A percentile compares a stretch with the other conserved stretches of the same genome.
Evolutionary conservation across 2,113 vertebrate genomes (phyloP).

Genomic region (Upupa epops): DNA sequence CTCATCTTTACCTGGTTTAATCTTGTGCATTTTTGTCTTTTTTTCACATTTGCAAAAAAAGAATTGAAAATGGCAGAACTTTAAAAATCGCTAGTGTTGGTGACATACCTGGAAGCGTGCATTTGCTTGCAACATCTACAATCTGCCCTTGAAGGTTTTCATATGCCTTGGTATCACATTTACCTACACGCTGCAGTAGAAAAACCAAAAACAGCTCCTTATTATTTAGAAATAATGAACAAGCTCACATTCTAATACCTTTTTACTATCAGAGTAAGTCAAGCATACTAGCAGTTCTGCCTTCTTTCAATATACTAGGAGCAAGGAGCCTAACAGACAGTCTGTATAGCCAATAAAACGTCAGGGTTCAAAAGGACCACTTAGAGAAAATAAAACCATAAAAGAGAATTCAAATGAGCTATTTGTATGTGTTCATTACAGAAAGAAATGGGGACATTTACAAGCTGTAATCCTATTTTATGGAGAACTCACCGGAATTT

Average conservation of each 20-base stretch:
- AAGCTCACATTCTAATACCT: background rate
- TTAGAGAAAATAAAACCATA: background rate
- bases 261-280: background rate
- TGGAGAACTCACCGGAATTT: background rate
- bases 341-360: background rate
- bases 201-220: background rate
- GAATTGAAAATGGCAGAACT: background rate
- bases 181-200: slow-evolving; percentile 69
- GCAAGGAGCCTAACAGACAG: background rate
- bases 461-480: background rate
- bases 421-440: background rate
- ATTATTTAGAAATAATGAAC: background rate
- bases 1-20: background rate
- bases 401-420: background rate
- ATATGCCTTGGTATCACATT: slow-evolving; percentile 64
- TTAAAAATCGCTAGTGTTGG: background rate
- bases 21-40: background rate
- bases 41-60: background rate
- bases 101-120: slow-evolving; percentile 59
- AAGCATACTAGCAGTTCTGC: background rate
- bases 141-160: background rate
- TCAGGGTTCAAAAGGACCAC: background rate
- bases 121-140: background rate
- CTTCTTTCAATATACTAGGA: background rate
- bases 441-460: background rate